Evolutionary conservation across 1,140 invertebrate species (phyloP).

Genomic region (Leptonema lineaticorne): DNA sequence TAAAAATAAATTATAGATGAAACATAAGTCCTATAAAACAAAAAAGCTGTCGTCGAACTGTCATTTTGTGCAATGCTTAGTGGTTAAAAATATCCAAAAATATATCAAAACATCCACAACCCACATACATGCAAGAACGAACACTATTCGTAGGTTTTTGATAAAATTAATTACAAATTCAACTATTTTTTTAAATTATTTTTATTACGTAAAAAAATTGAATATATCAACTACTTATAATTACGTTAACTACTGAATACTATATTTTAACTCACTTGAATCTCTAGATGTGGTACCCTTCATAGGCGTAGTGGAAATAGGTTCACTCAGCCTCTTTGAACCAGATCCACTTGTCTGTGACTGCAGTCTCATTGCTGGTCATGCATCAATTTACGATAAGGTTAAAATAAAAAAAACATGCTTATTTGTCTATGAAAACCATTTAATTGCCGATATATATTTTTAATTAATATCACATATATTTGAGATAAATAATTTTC

Average conservation of each 20-base stretch:
- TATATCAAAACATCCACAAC: no score
- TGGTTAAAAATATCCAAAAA: no score
- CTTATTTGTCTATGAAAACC: neutral
- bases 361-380: constrained; percentile 21
- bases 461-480: neutral
- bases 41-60: no score
- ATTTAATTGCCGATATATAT: neutral
- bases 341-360: constrained; percentile 11
- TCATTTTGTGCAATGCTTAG: no score
- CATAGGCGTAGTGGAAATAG: neutral
- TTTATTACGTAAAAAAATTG: no score
- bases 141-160: no score
- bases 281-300: constrained; percentile 12
- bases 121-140: no score
- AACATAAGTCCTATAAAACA: no score
- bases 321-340: constrained; percentile 35
- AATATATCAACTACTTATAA: neutral
- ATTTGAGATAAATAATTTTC: no score
- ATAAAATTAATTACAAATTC: no score
- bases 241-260: neutral
- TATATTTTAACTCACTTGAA: constrained; percentile 35
- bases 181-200: no score
- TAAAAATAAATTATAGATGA: no score
- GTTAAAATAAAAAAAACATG: constrained; percentile 17
- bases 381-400: constrained; percentile 22